Evolutionary conservation across 2,888 invertebrate genomes (phyloP).

Genomic region (Ectemnius continuus): DNA sequence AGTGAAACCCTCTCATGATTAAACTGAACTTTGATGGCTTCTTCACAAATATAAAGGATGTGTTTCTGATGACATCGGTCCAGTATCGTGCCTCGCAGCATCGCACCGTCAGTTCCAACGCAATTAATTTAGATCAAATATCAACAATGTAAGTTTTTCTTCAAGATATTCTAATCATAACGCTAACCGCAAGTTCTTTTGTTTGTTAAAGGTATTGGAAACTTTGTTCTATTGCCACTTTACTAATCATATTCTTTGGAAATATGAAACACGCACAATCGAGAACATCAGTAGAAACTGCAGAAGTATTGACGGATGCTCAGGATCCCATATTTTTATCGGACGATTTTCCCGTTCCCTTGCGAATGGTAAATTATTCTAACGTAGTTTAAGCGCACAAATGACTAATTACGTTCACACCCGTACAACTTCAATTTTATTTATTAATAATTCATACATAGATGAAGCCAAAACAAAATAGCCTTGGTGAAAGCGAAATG

Average conservation of each 20-base stretch:
- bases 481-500: background rate
- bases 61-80: slow-evolving; percentile 42
- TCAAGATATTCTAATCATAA: background rate
- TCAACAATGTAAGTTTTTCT: background rate
- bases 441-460: slow-evolving; percentile 6
- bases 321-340: slow-evolving; percentile 22
- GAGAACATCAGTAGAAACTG: slow-evolving; percentile 8
- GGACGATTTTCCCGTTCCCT: slow-evolving; percentile 6
- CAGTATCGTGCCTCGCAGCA: slow-evolving; percentile 16
- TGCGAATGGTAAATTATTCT: slow-evolving; percentile 17
- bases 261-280: background rate
- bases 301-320: slow-evolving; percentile 10
- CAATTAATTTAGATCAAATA: background rate
- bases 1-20: slow-evolving; percentile 32
- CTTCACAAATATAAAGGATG: slow-evolving; percentile 38
- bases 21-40: slow-evolving; percentile 39
- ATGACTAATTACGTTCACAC: background rate
- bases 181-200: background rate
- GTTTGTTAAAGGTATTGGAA: slow-evolving; percentile 19
- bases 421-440: background rate
- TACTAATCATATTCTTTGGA: slow-evolving; percentile 7
- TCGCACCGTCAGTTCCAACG: slow-evolving; percentile 7
- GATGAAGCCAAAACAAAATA: slow-evolving; percentile 23
- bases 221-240: background rate
- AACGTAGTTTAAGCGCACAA: background rate